Evolutionary conservation across 2,113 vertebrate species (phyloP), one percentile per base, ranked within the genome.

Genomic region (Madoqua kirkii): DNA sequence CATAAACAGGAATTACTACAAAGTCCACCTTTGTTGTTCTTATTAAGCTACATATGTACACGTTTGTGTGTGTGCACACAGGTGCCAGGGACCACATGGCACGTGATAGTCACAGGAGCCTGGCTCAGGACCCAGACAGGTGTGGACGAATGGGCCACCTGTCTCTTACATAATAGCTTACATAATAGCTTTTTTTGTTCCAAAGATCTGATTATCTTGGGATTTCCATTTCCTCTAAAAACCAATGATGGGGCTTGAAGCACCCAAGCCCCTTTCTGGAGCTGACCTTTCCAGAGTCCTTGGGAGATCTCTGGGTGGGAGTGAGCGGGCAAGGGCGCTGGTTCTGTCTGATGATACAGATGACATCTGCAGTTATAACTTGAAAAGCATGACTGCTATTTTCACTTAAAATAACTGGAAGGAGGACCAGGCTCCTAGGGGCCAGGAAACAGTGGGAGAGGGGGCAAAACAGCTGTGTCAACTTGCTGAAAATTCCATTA

Each of bases 381-480:
- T 48, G 76, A 62, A 78, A 89, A 12, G 52, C 55, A 21, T 23
- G 60, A 21, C 43, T n/a, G 83, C 82, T 93, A 43, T 78, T 71
- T 90, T 64, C 94, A 76, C 23, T 95, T 40, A 48, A 40, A 81
- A 78, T 52, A 67, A 64, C 52, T 64, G 36, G 57, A 92, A 97
- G 40, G 55, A 95, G 88, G 36, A 29, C 85, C 92, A 88, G 64
- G 54, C 33, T 92, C 88, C 62, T 48, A 45, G 16, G 71, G 31
- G 45, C 88, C 87, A 43, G 87, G 9, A 7, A 19, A 29, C n/a
- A 45, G 6, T 13, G 9, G 29, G 14, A 14, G 3, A 12, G 54
- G 12, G 4, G 48, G 45, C 62, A 57, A 81, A 8, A 14, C 93
- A 94, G 97, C 1, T 23, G 33, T 64, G 67, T 67, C 95, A 43